phyloP scores from a whole-genome alignment of 2,888 invertebrate species.

The Cheiracanthium punctorium region DNA sequence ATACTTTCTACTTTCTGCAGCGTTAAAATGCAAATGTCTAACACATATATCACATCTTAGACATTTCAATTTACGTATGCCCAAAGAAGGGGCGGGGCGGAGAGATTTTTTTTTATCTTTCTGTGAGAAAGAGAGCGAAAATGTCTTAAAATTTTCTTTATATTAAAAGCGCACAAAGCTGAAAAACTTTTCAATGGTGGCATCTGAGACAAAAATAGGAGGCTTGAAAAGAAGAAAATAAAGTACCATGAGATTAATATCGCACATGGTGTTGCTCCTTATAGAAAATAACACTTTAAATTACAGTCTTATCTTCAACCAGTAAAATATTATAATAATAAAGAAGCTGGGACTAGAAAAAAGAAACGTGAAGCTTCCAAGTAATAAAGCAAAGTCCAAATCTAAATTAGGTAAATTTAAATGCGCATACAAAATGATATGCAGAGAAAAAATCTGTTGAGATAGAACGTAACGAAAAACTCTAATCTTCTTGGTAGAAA shows the following conservation, averaged over 20 bases:
- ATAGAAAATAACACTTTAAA: not conserved
- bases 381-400: constrained; percentile 14
- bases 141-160: not conserved
- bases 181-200: not conserved
- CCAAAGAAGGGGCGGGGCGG: too few relatives aligned
- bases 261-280: not conserved
- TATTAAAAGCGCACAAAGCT: not conserved
- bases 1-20: not conserved
- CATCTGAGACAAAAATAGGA: not conserved
- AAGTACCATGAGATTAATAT: not conserved
- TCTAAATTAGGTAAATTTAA: constrained; percentile 58
- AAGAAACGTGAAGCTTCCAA: not conserved
- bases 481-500: not conserved
- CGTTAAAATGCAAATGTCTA: not conserved
- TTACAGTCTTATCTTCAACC: not conserved
- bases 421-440: constrained; percentile 41
- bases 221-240: not conserved
- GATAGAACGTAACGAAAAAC: not conserved
- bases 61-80: not conserved
- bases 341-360: too few relatives aligned
- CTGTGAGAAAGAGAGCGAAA: not conserved
- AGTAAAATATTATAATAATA: not conserved
- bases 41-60: not conserved
- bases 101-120: too few relatives aligned
- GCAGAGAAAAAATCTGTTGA: not conserved